These are phyloP conservation scores for Malthinus flaveolus DNA, from an alignment of 2,888 invertebrate species.

Conservation along the genomic window DNA sequence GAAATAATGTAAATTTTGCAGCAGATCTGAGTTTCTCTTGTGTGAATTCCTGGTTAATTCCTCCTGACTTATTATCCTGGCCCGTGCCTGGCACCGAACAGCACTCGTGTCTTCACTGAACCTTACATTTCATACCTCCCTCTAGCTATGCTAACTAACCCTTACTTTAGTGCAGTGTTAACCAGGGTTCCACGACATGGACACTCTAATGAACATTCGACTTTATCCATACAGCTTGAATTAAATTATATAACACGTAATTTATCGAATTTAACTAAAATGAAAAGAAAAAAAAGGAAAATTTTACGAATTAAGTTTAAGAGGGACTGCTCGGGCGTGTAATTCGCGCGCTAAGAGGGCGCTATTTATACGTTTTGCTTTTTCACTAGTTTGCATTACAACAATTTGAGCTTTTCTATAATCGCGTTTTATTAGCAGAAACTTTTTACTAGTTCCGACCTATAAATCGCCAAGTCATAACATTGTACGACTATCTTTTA, in stretches of 20 bases:
- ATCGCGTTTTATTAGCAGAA: too few species aligned
- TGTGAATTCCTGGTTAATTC: slow-evolving; percentile 47
- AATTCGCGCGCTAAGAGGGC: neutral
- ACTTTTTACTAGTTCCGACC: too few species aligned
- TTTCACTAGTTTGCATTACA: too few species aligned
- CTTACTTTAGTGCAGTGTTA: slow-evolving; percentile 38
- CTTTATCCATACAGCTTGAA: slow-evolving; percentile 12
- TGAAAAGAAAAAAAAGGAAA: neutral
- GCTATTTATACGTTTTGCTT: too few species aligned
- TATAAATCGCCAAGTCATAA: too few species aligned
- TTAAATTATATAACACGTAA: slow-evolving; percentile 25
- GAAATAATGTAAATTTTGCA: slow-evolving; percentile 28
- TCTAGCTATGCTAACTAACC: slow-evolving; percentile 46
- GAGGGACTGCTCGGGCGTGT: neutral
- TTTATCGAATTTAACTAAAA: slow-evolving; percentile 14
- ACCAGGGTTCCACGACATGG: slow-evolving; percentile 39
- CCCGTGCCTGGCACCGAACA: slow-evolving; percentile 43
- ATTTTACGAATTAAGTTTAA: neutral
- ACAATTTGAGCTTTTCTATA: too few species aligned
- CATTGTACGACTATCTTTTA: too few species aligned
- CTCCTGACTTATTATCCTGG: slow-evolving; percentile 45
- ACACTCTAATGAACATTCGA: slow-evolving; percentile 41
- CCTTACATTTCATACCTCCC: slow-evolving; percentile 46
- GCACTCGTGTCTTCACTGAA: slow-evolving; percentile 46
- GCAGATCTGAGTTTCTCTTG: slow-evolving; percentile 37